Base-by-base conservation (phyloP, 2,113 vertebrate species). In the Nesoenas mayeri region DNA sequence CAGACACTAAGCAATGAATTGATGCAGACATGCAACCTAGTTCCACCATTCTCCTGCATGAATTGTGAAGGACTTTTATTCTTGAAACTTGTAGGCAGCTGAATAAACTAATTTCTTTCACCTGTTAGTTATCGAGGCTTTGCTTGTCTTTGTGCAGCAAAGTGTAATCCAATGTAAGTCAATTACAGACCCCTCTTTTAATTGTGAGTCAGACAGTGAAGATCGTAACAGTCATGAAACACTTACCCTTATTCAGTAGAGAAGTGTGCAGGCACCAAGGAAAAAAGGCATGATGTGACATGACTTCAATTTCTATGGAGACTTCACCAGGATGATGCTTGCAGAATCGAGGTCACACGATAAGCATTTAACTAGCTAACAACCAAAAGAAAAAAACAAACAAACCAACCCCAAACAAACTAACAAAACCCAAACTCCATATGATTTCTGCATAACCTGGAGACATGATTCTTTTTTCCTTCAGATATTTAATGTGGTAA, bases 121-220 rank as follows among this genome's bases (percentile, higher is more conserved):
- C 85, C 61, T 58, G 53, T 82, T 95, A 71, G 67, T 92, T 89
- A 81, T 36, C 3, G 4, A 61, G 88, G 73, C 36, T 92, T 44
- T 94, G 88, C 91, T 90, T 96, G 88, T 86, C 79, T 95, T 94
- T 93, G 79, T 90, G 87, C 72, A 77, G 78, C 31, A 69, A 60
- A 74, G 21, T 36, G 69, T 92, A 92, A 93, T 93, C 75, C 88
- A 81, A 36, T 61, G 15, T 32, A 93, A 91, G 73, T 92, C 73
- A 89, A 91, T 92, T 93, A 88, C 42, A 75, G 61, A 47, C 74
- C 73, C 24, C 40, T 91, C 79, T 93, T 91, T 83, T 97, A 95
- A 96, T 94, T 95, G 92, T 96, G 79, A 96, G 71, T 93, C 95
- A 83, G 61, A 56, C 48, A 61, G 79, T 10, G 53, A 85, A 53